Base-by-base conservation (phyloP, 1,140 invertebrate species). In the Kradibia gibbosae region DNA sequence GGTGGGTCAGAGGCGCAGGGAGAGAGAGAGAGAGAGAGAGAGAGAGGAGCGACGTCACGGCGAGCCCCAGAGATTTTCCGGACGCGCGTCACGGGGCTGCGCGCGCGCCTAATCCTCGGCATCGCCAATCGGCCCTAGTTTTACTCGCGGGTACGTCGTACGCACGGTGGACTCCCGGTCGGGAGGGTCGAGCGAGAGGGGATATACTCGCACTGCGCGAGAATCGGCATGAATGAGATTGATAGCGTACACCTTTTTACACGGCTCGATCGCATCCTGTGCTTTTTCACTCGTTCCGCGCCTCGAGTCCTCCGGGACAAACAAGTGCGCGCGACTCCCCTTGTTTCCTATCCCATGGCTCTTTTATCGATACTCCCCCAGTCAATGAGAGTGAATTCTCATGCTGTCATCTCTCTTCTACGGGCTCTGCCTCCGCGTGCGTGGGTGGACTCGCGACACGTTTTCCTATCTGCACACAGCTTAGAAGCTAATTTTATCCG, bases 21-120 rank as follows among this genome's bases (percentile, higher is more conserved):
- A n/a, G n/a, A n/a, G n/a, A n/a, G n/a, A n/a, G n/a, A n/a, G n/a
- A n/a, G n/a, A n/a, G n/a, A n/a, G n/a, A n/a, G 78, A 25, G 39
- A n/a, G 34, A 15, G 7, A 0, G 31, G 22, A 34, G 57, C 55
- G 70, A 80, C 78, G 78, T 80, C 78, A 73, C 77, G 34, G 20
- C 71, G 25, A 1, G 57, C 60, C 39, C 50, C 28, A 60, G 45
- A 78, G 62, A 67, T 78, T 78, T 78, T 39, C 76, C 76, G 36
- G 17, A 17, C 42, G 76, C 25, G 72, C 74, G 74, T 76, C 53
- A 62, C 39, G 42, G 34, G 53, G 36, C 34, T 25, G 73, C 50
- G n/a, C 42, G 15, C 42, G 25, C 28, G 60, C 15, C 11, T 31
- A 31, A 62, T 62, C 28, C 5, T 4, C 39, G 17, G 20, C 4